Evolutionary conservation across 2,888 invertebrate genomes (phyloP).

Genomic region (Hymenopus coronatus): DNA sequence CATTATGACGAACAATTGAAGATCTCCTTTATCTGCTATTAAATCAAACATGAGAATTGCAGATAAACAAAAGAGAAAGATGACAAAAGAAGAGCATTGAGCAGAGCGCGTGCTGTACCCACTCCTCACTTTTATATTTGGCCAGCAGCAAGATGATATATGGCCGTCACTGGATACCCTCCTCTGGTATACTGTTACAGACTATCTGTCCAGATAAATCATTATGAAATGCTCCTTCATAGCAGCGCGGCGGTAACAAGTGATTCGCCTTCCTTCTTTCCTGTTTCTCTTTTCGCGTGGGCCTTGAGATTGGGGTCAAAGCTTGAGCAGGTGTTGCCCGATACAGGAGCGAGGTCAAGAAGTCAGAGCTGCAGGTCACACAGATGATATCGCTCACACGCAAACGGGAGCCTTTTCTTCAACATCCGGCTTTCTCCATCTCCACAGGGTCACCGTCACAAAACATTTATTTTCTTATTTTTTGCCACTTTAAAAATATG

Average conservation of each 20-base stretch:
- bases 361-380: background rate
- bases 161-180: constrained; percentile 1
- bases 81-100: background rate
- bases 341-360: background rate
- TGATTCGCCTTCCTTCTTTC: constrained; percentile 1
- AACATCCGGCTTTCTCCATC: background rate
- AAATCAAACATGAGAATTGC: too few species aligned
- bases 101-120: background rate
- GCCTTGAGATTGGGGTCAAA: background rate
- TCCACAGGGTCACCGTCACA: background rate
- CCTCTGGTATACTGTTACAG: constrained; percentile 3
- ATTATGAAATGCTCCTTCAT: background rate
- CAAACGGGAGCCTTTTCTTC: background rate
- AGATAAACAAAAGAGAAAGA: background rate
- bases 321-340: background rate
- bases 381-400: background rate
- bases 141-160: constrained; percentile 10
- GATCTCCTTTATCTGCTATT: too few species aligned
- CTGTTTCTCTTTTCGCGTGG: background rate
- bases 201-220: constrained; percentile 14
- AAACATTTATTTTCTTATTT: too few species aligned
- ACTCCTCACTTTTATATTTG: background rate
- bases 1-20: too few species aligned
- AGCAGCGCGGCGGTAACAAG: background rate
- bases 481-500: too few species aligned